phyloP scores from a whole-genome alignment of 1,140 invertebrate species.

The Calosoma granatense region DNA sequence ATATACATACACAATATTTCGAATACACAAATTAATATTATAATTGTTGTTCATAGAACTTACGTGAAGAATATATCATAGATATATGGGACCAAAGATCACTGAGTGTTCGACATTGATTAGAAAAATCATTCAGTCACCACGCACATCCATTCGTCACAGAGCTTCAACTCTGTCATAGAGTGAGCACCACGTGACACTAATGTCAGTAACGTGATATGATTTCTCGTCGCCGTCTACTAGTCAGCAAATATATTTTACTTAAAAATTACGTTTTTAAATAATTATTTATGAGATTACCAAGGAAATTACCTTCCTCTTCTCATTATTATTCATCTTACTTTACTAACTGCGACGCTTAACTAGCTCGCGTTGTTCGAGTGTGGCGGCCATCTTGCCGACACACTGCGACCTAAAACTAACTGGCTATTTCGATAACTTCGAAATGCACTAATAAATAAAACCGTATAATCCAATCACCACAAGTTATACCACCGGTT shows the following conservation, averaged over 20 bases:
- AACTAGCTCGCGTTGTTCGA: too few species aligned
- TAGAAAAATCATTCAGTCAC: slow-evolving; percentile 14
- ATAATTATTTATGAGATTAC: slow-evolving; percentile 13
- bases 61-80: slow-evolving; percentile 88
- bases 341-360: slow-evolving; percentile 23
- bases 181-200: slow-evolving; percentile 24
- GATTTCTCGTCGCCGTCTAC: slow-evolving; percentile 18
- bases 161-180: slow-evolving; percentile 23
- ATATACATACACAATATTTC: slow-evolving; percentile 10
- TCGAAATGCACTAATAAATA: slow-evolving; percentile 24
- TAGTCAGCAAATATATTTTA: slow-evolving; percentile 30
- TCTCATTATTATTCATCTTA: too few species aligned
- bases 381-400: background rate
- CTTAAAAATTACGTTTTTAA: slow-evolving; percentile 21
- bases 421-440: slow-evolving; percentile 28
- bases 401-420: slow-evolving; percentile 10
- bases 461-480: slow-evolving; percentile 1
- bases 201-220: slow-evolving; percentile 10
- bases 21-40: slow-evolving; percentile 19
- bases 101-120: slow-evolving; percentile 43
- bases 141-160: background rate
- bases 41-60: slow-evolving; percentile 90
- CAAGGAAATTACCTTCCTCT: slow-evolving; percentile 40
- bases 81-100: slow-evolving; percentile 89
- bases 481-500: slow-evolving; percentile 7